These are phyloP conservation scores for Chamaea fasciata DNA, from an alignment of 2,113 vertebrate genomes.

Conservation along the genomic window DNA sequence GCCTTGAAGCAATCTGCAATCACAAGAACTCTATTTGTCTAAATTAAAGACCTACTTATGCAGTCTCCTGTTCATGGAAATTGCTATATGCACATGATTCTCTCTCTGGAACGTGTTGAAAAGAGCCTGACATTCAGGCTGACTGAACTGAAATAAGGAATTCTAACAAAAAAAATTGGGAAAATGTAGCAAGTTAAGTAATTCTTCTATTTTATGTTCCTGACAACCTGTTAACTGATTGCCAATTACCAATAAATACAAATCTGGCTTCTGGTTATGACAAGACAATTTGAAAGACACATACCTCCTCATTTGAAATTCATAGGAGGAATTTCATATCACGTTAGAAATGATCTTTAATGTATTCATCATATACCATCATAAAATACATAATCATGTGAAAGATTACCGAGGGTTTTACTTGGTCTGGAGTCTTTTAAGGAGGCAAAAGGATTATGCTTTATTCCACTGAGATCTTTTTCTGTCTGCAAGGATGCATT, in stretches of 20 bases:
- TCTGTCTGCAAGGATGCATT: neutral
- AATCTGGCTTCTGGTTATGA: neutral
- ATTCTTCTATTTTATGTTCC: neutral
- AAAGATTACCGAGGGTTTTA: neutral
- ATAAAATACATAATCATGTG: neutral
- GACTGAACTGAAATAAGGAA: neutral
- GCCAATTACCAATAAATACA: neutral
- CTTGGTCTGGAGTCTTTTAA: neutral
- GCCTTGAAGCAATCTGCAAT: neutral
- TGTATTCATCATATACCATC: neutral
- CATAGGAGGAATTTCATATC: neutral
- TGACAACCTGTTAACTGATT: neutral
- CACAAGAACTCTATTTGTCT: neutral
- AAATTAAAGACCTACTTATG: neutral
- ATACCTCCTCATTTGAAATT: neutral
- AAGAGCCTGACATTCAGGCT: neutral
- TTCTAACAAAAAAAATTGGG: neutral
- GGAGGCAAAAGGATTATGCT: neutral
- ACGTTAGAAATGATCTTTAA: neutral
- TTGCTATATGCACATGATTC: neutral
- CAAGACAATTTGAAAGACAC: neutral
- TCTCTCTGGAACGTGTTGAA: neutral
- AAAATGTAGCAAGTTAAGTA: neutral
- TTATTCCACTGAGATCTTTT: neutral
- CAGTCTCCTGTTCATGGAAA: neutral